phyloP scores from a whole-genome alignment of 2,888 invertebrate species.

The Rhagophthalmus giganteus region DNA sequence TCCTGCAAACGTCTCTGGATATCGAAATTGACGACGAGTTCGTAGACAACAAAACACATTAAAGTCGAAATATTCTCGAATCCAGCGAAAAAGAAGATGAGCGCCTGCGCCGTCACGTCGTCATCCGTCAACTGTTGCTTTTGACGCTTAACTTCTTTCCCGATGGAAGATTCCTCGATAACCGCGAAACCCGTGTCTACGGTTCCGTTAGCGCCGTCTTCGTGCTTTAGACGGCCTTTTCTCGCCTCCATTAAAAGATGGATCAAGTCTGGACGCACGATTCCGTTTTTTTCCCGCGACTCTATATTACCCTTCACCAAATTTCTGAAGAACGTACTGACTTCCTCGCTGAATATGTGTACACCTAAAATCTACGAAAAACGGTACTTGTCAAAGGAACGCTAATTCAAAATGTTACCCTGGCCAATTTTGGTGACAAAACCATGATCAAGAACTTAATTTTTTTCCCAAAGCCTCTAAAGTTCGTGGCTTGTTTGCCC shows the following conservation, averaged over 20 bases:
- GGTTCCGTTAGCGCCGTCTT: constrained; percentile 18
- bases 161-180: background rate
- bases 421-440: constrained; percentile 25
- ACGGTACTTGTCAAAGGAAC: background rate
- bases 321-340: constrained; percentile 34
- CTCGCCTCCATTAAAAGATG: constrained; percentile 48
- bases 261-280: constrained; percentile 52
- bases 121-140: constrained; percentile 1
- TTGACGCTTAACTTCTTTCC: background rate
- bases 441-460: constrained; percentile 30
- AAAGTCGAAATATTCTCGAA: constrained; percentile 4
- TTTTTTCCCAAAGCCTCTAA: constrained; percentile 23
- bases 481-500: constrained; percentile 55
- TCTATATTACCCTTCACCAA: constrained; percentile 41
- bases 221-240: constrained; percentile 35
- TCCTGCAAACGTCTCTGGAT: constrained; percentile 1
- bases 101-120: constrained; percentile 5
- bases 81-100: constrained; percentile 7
- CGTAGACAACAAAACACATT: constrained; percentile 7
- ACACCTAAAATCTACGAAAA: constrained; percentile 27
- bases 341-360: constrained; percentile 29
- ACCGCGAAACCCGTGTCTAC: background rate
- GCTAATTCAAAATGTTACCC: constrained; percentile 13
- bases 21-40: constrained; percentile 1
- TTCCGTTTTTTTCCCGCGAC: constrained; percentile 39